Base-by-base conservation (phyloP, 2,797 vertebrate genomes). In the Toxotes lorentzi region DNA sequence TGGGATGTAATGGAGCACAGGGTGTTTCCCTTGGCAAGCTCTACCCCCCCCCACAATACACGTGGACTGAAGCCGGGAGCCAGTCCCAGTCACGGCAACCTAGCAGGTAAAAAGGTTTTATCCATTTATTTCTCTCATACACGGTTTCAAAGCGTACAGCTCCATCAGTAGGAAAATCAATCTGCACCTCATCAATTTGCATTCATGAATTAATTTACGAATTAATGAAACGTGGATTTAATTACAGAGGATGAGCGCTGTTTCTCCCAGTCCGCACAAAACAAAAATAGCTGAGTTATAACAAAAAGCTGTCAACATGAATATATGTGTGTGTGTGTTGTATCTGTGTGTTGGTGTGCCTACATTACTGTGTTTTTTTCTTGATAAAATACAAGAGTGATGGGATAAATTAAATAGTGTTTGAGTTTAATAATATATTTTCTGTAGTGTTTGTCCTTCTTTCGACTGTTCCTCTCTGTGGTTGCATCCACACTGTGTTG, bases 171-270 rank as follows among this genome's bases (percentile, higher is more conserved):
- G 13, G 54, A 70, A 71, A 61, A 79, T 79, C 78, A 24, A 67
- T 77, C 30, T 8, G 60, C 58, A 54, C 48, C 41, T 77, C 58
- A 70, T 81, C 35, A 66, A 48, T 64, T 38, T 79, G 38, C 27
- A 57, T 71, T 34, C 47, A 60, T 56, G 30, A 76, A 76, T 50
- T 6, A 69, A 67, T 57, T 35, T 8, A 35, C 5, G 1, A 6
- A 5, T 41, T 41, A 41, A 41, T 14, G 45, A 70, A 53, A 51
- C 63, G 11, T 43, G 65, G 21, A 45, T 70, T 73, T 50, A 41
- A 80, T 64, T 35, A 54, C 3, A 40, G n/a, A 7, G 7, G 13
- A 43, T 16, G 5, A 14, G 35, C 2, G 24, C n/a, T 13, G 16
- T 66, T 70, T 45, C 12, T 23, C 16, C 4, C 7, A 34, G 47